These are phyloP conservation scores for Tetraneura akinire DNA, from an alignment of 1,140 invertebrate genomes.

Conservation along the genomic window DNA sequence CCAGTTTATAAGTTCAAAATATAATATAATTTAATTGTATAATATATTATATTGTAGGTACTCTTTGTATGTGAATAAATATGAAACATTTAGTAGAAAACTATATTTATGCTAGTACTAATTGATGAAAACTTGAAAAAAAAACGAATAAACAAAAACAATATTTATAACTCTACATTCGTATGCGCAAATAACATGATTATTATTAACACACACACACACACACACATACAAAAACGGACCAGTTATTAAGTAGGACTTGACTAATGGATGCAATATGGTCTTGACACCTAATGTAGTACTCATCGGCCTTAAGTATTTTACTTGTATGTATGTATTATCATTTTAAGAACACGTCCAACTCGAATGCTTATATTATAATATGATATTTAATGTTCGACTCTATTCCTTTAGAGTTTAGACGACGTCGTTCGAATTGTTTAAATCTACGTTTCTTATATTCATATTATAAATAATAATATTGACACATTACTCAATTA, in stretches of 20 bases:
- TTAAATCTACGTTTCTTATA: not conserved
- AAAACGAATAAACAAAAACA: too few relatives aligned
- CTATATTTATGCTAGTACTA: too few relatives aligned
- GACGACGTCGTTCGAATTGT: not conserved
- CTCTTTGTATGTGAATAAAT: too few relatives aligned
- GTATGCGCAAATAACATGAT: not conserved
- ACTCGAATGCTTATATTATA: not conserved
- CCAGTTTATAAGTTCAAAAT: too few relatives aligned
- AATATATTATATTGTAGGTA: too few relatives aligned
- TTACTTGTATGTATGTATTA: not conserved
- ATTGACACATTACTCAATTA: not conserved
- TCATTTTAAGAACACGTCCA: not conserved
- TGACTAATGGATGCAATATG: slow-evolving; percentile 31
- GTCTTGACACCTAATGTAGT: slow-evolving; percentile 11
- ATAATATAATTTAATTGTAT: too few relatives aligned
- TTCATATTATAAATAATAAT: not conserved
- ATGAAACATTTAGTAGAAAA: too few relatives aligned
- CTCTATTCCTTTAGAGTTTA: not conserved
- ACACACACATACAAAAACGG: not conserved
- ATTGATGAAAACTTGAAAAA: too few relatives aligned
- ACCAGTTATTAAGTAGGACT: slow-evolving; percentile 46
- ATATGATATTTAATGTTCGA: not conserved
- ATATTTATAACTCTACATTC: too few relatives aligned
- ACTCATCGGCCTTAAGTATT: slow-evolving; percentile 5
- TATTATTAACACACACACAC: not conserved